These are phyloP conservation scores for Columba janthina DNA, from an alignment of 2,113 vertebrate species.

Conservation along the genomic window DNA sequence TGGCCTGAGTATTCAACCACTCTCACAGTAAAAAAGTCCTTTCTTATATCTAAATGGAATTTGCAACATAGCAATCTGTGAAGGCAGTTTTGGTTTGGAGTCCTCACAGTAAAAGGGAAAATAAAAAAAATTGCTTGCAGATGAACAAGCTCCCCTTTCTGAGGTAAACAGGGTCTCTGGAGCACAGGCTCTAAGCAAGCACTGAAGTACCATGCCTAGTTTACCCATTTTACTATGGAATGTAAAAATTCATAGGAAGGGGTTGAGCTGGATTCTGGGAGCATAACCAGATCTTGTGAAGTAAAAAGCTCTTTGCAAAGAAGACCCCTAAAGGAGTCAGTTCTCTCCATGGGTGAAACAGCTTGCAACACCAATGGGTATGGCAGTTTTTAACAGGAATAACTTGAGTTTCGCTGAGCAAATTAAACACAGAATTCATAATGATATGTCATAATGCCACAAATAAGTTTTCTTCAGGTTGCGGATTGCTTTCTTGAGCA, in stretches of 20 bases:
- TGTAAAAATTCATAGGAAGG: neutral
- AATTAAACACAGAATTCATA: neutral
- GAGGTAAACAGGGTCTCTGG: neutral
- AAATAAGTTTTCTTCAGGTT: neutral
- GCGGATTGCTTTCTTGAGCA: neutral
- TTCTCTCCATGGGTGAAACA: neutral
- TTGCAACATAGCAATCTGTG: neutral
- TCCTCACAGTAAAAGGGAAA: neutral
- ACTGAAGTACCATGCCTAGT: neutral
- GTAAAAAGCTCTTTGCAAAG: neutral
- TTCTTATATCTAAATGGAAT: neutral
- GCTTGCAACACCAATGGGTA: neutral
- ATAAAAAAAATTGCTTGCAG: neutral
- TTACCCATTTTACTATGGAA: neutral
- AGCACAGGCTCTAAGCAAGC: neutral
- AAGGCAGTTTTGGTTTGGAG: neutral
- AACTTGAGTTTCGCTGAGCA: neutral
- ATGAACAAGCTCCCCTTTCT: neutral
- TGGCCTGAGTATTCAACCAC: neutral
- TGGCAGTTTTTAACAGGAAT: neutral
- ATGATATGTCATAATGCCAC: neutral
- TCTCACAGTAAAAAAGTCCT: neutral
- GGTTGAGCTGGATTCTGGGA: neutral
- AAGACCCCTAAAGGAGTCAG: neutral
- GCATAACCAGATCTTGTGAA: neutral